These are phyloP conservation scores for Neolamprologus fasciatus DNA, from an alignment of 2,113 vertebrate genomes.

Conservation along the genomic window DNA sequence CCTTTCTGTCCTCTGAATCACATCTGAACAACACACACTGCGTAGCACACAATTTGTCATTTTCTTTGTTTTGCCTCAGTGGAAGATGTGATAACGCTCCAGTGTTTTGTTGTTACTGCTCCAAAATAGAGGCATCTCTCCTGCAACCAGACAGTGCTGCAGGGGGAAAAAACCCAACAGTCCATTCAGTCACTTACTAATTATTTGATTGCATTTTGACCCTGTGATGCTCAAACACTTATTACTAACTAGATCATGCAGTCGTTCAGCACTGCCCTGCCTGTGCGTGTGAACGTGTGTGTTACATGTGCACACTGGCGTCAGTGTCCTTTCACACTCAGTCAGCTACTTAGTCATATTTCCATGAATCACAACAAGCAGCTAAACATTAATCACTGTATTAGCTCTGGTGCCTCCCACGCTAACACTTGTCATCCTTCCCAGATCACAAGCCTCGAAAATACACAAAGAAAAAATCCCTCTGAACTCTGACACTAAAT, in stretches of 20 bases:
- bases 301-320: neutral
- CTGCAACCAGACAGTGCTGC: neutral
- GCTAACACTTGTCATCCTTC: neutral
- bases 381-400: slow-evolving; percentile 31
- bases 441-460: neutral
- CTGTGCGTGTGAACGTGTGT: neutral
- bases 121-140: slow-evolving; percentile 4
- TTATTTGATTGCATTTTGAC: neutral
- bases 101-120: neutral
- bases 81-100: slow-evolving; percentile 7
- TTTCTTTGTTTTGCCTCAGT: slow-evolving; percentile 2
- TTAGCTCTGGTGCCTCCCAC: slow-evolving; percentile 3
- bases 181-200: neutral
- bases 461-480: neutral
- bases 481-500: neutral
- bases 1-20: neutral
- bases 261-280: neutral
- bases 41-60: slow-evolving; percentile 1
- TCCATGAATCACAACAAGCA: slow-evolving; percentile 37
- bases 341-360: slow-evolving; percentile 38
- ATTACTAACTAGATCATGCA: slow-evolving; percentile 2
- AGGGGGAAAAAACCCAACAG: too few relatives aligned
- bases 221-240: slow-evolving; percentile 1
- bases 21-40: neutral
- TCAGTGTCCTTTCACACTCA: slow-evolving; percentile 33